Evolutionary conservation across 2,888 invertebrate species (phyloP), one percentile per base, ranked within the genome.

Genomic region (Archaeoteleia sp.): DNA sequence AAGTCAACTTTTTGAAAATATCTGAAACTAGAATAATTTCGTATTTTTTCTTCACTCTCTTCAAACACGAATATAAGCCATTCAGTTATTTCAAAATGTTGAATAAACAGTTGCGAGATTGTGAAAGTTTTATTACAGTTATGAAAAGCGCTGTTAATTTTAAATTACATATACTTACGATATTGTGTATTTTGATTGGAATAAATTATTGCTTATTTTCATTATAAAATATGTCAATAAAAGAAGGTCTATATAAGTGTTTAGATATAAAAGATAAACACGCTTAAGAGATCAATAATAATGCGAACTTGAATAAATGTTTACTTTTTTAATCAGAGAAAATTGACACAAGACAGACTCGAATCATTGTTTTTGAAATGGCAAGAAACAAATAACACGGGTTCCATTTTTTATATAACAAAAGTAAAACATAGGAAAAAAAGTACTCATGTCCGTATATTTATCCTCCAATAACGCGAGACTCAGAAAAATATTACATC

Each of bases 401-500:
- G n/a, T 10, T 15, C 7, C n/a, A 17, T 1, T 15, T 7, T 35
- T 35, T 35, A 10, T 35, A 20, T 14, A n/a, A 23, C 17, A 10
- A 9, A 2, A 10, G 4, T 2, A 29, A 42, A 34, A 13, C 25
- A 9, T 20, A 34, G 37, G 9, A 15, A 10, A 23, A 35, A 23
- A 54, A 39, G 51, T 13, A 25, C 51, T 32, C 43, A 25, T 25
- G 25, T 51, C 55, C 55, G 53, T 12, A 15, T 12, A 51, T 61
- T 61, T 29, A 27, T 63, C 30, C 32, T 32, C 30, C 20, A 48
- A 35, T 17, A 40, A 54, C 35, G 43, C 30, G 35, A 51, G 60
- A 3, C 42, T 55, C 39, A 55, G 67, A 67, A 67, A 60, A 62
- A 67, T 67, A 67, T 60, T 60, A 62, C 68, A 68, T 68, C 68